Evolutionary conservation across 2,797 vertebrate genomes (phyloP), one percentile per base, ranked within the genome.

Genomic region (Eidolon dupreanum): DNA sequence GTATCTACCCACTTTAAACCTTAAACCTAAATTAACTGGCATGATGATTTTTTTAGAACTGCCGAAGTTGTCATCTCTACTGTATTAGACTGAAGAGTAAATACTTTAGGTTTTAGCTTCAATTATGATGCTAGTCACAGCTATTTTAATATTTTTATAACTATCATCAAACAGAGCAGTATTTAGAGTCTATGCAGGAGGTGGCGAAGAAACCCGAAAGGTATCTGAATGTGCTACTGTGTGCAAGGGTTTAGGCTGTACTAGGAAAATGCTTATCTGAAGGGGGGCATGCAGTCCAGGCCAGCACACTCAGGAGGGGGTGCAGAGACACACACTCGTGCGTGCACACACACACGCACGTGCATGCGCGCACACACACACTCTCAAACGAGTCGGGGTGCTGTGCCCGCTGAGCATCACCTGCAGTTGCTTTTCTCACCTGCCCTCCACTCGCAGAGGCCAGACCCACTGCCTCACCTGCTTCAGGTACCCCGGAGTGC

Each of bases 11-110:
- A 70, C n/a, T 91, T 96, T 87, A 59, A 90, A 82, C 55, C 49
- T 88, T 61, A 59, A 93, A 83, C 26, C 10, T 43, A 9, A 59
- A 26, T 71, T 87, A 79, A 92, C 77, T 51, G 73, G 46, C 28
- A 77, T 74, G 53, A 12, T 71, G 36, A 28, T 49, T 83, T 95
- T 91, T 83, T 89, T 93, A 94, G 83, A 83, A 87, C 26, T 82
- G 78, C 73, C 19, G 31, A 73, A 26, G 15, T 38, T 86, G 87
- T 92, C n/a, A 59, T 82, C 43, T 85, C 46, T 49, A n/a, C 8
- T 75, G 9, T 78, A 61, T 92, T 78, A 70, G 66, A 88, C 13
- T 75, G n/a, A 70, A 43, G 71, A 83, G n/a, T 49, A 90, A 75
- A 55, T 49, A 19, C 46, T 95, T 83, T 20, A 85, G 75, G 59